Percentiles rank a stretch among this genome's conserved stretches.
Conservation (phyloP, 2,113 vertebrate genomes). For the Arenaria interpres region DNA sequence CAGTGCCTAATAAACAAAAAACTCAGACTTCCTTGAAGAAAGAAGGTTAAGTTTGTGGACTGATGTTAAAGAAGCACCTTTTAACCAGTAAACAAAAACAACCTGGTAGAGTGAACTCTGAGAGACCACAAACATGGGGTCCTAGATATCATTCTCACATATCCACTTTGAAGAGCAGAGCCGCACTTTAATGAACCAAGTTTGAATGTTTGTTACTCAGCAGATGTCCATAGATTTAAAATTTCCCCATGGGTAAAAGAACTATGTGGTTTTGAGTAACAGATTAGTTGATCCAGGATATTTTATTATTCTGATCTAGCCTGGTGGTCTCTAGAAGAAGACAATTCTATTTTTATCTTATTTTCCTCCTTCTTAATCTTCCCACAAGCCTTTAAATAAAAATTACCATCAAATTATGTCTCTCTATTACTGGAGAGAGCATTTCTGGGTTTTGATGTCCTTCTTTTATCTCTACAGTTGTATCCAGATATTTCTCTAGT, state of each 20-base stretch:
- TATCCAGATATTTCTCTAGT: not conserved
- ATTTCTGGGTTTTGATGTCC: not conserved
- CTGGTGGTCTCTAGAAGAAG: not conserved
- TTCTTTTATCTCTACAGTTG: not conserved
- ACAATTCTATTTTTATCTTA: not conserved
- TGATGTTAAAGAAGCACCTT: not conserved
- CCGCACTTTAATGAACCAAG: not conserved
- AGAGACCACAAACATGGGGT: not conserved
- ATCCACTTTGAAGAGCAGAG: not conserved
- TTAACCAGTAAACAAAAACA: not conserved
- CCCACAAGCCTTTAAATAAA: not conserved
- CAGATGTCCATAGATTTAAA: not conserved
- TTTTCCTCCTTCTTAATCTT: conserved; percentile 1
- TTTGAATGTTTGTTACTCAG: not conserved
- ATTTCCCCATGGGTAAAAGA: not conserved
- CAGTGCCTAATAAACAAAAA: not conserved
- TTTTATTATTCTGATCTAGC: conserved; percentile 12
- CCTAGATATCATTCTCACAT: not conserved
- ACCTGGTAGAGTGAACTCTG: not conserved
- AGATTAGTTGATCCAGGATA: not conserved
- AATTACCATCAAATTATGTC: not conserved
- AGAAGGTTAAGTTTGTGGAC: not conserved
- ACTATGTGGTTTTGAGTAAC: not conserved
- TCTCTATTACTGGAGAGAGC: not conserved
- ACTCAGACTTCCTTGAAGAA: not conserved